Evolutionary conservation across 2,797 vertebrate species (phyloP).

Genomic region (Molossus alvarezi): DNA sequence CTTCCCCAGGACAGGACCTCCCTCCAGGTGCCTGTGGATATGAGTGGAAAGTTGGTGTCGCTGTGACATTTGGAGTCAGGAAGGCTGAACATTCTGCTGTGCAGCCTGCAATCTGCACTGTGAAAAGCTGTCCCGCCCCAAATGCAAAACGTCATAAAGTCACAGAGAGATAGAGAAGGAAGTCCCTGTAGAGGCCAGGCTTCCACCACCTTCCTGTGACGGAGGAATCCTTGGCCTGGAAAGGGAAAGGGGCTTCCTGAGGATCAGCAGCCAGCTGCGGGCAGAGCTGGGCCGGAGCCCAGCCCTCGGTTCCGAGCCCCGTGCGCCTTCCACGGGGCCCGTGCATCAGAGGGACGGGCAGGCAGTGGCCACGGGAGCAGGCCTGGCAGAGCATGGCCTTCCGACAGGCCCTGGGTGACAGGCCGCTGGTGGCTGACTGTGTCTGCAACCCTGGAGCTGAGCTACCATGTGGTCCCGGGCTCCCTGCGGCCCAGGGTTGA

Average conservation of each 20-base stretch:
- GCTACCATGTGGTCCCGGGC: neutral
- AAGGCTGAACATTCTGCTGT: neutral
- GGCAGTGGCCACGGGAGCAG: rapidly evolving
- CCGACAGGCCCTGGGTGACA: neutral
- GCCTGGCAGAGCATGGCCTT: rapidly evolving
- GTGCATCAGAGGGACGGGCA: neutral
- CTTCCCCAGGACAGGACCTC: neutral
- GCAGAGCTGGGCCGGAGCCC: neutral
- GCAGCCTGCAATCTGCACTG: neutral
- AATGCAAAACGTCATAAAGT: neutral
- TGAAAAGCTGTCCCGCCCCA: neutral
- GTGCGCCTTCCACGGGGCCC: rapidly evolving
- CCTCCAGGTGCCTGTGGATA: neutral
- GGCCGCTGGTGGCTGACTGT: neutral
- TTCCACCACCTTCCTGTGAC: neutral
- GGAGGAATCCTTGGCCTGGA: conserved; percentile 11
- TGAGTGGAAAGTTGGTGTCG: neutral
- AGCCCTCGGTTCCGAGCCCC: neutral
- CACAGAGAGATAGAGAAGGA: neutral
- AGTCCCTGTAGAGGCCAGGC: neutral
- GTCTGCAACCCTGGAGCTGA: neutral
- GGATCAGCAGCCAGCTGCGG: neutral
- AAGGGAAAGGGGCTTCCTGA: neutral
- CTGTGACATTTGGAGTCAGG: neutral
- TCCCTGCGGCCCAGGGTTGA: neutral